Base-by-base conservation (phyloP, 2,888 invertebrate species). In the Nemotelus pantherinus region DNA sequence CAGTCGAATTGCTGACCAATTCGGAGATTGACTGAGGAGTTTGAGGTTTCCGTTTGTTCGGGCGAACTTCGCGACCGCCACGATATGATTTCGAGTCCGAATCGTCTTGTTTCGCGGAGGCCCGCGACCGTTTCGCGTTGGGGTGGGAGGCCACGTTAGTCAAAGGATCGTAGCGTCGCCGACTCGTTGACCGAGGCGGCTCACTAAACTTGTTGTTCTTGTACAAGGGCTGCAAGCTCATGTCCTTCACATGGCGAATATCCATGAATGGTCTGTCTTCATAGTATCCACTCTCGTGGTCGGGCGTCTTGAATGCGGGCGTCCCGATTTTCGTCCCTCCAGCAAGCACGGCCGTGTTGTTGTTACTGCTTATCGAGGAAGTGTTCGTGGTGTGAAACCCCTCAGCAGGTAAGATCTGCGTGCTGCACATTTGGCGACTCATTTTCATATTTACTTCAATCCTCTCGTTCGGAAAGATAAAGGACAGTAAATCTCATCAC, bases 231-330 rank as follows among this genome's bases (percentile, higher is more conserved):
- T 43, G 44, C 25, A 25, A 25, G 39, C 63, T 41, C 25, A 25
- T 25, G 25, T 25, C 25, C 44, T 43, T 50, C 25, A 64, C 48
- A 39, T 53, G 76, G 44, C 57, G n/a, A 39, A 25, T 53, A 7
- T 63, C 75, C 9, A 57, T 39, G n/a, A 63, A 65, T 25, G 67
- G 72, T 65, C 91, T 92, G 82, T 93, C 93, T 88, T 94, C 94
- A 89, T 93, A 94, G 86, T 93, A 94, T 81, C 94, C 94, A 86
- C 94, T 94, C 89, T 95, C 94, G 89, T 94, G 92, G 82, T 92
- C 92, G 82, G 91, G 90, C 83, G 91, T 91, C 82, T 92, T 92
- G 82, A 91, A 90, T 82, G 89, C 87, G 84, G 89, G 89, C 4
- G 64, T 58, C 4, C 10, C 75, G 64, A 75, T 75, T 75, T 75